Evolutionary conservation across 2,888 invertebrate genomes (phyloP), one percentile per base, ranked within the genome.

Genomic region (Pollenia angustigena): DNA sequence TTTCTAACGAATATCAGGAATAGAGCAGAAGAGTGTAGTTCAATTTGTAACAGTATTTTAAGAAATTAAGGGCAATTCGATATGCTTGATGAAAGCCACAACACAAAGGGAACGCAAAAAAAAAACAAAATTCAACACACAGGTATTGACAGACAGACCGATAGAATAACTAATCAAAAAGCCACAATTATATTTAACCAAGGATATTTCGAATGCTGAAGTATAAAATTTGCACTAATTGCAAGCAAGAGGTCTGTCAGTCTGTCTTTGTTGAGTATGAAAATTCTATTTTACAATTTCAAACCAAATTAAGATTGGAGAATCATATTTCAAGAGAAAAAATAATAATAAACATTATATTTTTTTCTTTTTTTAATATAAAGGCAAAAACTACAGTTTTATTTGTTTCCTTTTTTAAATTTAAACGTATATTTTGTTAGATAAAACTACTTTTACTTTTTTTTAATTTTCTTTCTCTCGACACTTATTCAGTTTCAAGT

Each of bases 401-500:
- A 42, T 18, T 64, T 48, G 18, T 40, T 40, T 71, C 4, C 11
- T 7, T 42, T 12, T 48, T 75, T 62, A 6, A 14, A 32, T 54
- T 50, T 54, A n/a, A 10, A 46, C 46, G 9, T 16, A 58, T 32
- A 32, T 40, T 60, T 52, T 64, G 40, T 50, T 11, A 42, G 40
- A 23, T 64, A n/a, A 54, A 75, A 42, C 23, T 71, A 56, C 68
- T 68, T 81, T 81, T 68, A 52, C 44, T 75, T 81, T 74, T 75
- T 50, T 32, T 74, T 81, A 12, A 14, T 60, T 52, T 69, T 50
- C n/a, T 0, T 58, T 52, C 42, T 58, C 66, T 68, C 16, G 32
- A 52, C 66, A 68, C 75, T 75, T 76, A 76, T 82, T 82, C 60
- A 82, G 18, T 9, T 76, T 54, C 69, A 82, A 82, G 82, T 71